Percentiles rank a stretch among this genome's conserved stretches.
These are phyloP conservation scores for Rhagonycha fulva DNA, from an alignment of 2,888 invertebrate species.

Conservation along the genomic window DNA sequence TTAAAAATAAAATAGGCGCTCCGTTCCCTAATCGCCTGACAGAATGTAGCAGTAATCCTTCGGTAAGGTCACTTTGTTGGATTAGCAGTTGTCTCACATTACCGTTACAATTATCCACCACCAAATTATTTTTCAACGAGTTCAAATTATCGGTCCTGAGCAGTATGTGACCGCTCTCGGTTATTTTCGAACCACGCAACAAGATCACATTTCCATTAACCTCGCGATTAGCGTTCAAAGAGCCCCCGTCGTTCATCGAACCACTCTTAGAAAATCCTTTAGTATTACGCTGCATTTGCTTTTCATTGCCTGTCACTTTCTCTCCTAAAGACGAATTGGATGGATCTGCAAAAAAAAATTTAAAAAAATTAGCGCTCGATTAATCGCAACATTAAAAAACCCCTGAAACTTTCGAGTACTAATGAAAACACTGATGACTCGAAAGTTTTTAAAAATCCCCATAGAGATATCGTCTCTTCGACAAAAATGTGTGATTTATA, in stretches of 20 bases:
- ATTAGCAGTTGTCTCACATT: slow-evolving; percentile 50
- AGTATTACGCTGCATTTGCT: slow-evolving; percentile 45
- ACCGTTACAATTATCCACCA: slow-evolving; percentile 45
- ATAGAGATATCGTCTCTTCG: slow-evolving; percentile 11
- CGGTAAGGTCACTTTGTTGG: slow-evolving; percentile 50
- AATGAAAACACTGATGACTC: slow-evolving; percentile 24
- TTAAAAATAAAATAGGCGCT: slow-evolving; percentile 51
- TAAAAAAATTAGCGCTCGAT: slow-evolving; percentile 15
- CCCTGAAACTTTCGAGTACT: slow-evolving; percentile 13
- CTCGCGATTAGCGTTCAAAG: slow-evolving; percentile 36
- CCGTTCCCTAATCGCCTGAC: slow-evolving; percentile 50
- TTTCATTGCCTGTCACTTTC: slow-evolving; percentile 27
- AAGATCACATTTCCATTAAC: slow-evolving; percentile 49
- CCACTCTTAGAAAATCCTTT: slow-evolving; percentile 42
- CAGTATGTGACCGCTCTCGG: slow-evolving; percentile 48
- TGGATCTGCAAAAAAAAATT: slow-evolving; percentile 27
- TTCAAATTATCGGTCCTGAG: slow-evolving; percentile 45
- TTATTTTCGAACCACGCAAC: slow-evolving; percentile 46
- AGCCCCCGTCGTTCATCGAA: slow-evolving; percentile 36
- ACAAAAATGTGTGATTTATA: slow-evolving; percentile 28
- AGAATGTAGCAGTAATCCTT: slow-evolving; percentile 51
- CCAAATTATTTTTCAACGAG: slow-evolving; percentile 41
- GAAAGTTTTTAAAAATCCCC: slow-evolving; percentile 18
- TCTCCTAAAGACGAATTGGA: slow-evolving; percentile 27
- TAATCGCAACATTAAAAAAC: slow-evolving; percentile 9